phyloP scores from a whole-genome alignment of 2,888 invertebrate genomes.

The Brenthis hecate region DNA sequence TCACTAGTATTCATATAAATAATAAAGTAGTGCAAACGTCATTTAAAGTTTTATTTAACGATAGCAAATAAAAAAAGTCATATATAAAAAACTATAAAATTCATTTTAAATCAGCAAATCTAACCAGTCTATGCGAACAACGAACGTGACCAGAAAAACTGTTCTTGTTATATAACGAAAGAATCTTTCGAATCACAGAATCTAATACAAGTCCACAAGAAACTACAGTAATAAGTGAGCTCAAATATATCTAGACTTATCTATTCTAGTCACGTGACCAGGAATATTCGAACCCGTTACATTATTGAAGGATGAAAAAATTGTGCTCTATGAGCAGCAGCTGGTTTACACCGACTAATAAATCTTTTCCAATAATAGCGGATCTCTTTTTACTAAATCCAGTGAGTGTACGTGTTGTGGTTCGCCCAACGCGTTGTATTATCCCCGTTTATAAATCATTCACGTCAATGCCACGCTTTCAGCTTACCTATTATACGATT shows the following conservation, averaged over 20 bases:
- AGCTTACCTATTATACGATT: constrained; percentile 47
- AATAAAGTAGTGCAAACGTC: too few relatives aligned
- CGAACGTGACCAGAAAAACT: too few relatives aligned
- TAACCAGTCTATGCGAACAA: too few relatives aligned
- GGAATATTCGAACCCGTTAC: constrained; percentile 46
- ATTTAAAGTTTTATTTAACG: too few relatives aligned
- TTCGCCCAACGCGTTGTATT: constrained; percentile 66
- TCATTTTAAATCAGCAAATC: too few relatives aligned
- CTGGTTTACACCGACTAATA: constrained; percentile 52
- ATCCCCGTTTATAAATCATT: constrained; percentile 74
- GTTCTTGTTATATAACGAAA: too few relatives aligned
- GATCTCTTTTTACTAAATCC: constrained; percentile 68
- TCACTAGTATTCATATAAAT: too few relatives aligned
- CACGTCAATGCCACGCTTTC: constrained; percentile 61
- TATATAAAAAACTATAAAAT: too few relatives aligned
- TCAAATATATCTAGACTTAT: constrained; percentile 29
- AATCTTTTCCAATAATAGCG: constrained; percentile 60
- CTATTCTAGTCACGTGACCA: constrained; percentile 47
- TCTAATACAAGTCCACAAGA: too few relatives aligned
- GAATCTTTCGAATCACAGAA: too few relatives aligned
- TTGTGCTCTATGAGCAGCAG: constrained; percentile 45
- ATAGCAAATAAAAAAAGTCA: too few relatives aligned
- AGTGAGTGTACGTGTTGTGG: constrained; percentile 66
- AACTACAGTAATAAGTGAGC: not conserved
- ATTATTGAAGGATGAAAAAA: constrained; percentile 53